These are phyloP conservation scores for Vidua chalybeata DNA, from an alignment of 2,113 vertebrate genomes.

Conservation along the genomic window DNA sequence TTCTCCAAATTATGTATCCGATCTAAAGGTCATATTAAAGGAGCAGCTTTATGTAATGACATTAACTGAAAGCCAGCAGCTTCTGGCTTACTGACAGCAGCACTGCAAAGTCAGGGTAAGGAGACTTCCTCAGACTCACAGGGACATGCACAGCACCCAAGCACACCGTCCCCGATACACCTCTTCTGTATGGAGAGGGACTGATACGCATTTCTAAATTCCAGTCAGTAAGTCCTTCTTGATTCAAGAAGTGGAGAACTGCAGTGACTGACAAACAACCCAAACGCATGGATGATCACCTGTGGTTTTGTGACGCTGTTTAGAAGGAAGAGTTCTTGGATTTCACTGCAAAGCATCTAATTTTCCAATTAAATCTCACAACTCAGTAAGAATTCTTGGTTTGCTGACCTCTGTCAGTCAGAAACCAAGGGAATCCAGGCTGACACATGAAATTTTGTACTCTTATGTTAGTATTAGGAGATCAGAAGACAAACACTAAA, in stretches of 20 bases:
- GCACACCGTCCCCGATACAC: accelerated
- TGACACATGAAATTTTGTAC: background rate
- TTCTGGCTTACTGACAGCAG: background rate
- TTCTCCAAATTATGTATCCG: conserved; percentile 20
- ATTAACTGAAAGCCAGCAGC: conserved; percentile 21
- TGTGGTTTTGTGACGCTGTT: background rate
- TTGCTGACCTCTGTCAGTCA: background rate
- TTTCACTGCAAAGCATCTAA: background rate
- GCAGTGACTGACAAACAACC: accelerated
- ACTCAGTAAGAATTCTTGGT: background rate
- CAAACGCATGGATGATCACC: accelerated
- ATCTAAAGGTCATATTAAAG: conserved; percentile 17
- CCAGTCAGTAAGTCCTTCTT: accelerated
- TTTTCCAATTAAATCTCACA: background rate
- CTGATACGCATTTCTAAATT: accelerated
- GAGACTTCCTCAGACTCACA: accelerated
- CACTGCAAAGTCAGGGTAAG: conserved; percentile 17
- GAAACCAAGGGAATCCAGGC: background rate
- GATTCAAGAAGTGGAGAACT: background rate
- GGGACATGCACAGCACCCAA: accelerated
- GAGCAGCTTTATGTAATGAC: conserved; percentile 25
- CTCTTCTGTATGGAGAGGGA: accelerated
- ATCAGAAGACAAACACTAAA: background rate
- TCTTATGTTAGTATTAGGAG: background rate
- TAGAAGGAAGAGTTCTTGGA: background rate